phyloP scores from a whole-genome alignment of 2,797 vertebrate species.

The Aythya fuligula region DNA sequence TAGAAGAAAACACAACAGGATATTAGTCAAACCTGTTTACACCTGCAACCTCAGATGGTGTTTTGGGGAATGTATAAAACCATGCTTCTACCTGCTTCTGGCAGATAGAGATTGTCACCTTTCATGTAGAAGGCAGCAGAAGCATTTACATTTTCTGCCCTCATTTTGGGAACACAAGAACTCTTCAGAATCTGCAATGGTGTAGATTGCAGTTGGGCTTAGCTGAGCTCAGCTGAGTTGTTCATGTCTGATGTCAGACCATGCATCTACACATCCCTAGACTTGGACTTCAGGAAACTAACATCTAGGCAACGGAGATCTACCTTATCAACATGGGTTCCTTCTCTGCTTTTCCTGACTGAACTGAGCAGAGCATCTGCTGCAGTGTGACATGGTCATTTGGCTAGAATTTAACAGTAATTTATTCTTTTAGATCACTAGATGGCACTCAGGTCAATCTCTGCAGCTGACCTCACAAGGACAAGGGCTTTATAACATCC shows the following conservation, averaged over 20 bases:
- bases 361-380: neutral
- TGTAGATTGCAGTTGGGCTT: neutral
- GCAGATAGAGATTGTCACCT: neutral
- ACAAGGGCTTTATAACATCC: neutral
- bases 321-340: neutral
- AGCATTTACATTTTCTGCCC: neutral
- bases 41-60: neutral
- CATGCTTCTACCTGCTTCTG: neutral
- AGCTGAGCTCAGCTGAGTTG: neutral
- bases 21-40: neutral
- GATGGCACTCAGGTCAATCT: neutral
- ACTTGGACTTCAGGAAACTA: neutral
- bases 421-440: conserved; percentile 2
- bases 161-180: neutral
- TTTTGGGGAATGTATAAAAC: neutral
- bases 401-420: neutral
- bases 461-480: neutral
- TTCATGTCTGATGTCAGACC: neutral
- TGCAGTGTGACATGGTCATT: neutral
- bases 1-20: neutral
- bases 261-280: neutral
- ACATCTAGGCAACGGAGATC: neutral
- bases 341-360: neutral
- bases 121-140: neutral
- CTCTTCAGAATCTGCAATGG: neutral